phyloP scores from a whole-genome alignment of 2,113 vertebrate species.

The Micromys minutus region DNA sequence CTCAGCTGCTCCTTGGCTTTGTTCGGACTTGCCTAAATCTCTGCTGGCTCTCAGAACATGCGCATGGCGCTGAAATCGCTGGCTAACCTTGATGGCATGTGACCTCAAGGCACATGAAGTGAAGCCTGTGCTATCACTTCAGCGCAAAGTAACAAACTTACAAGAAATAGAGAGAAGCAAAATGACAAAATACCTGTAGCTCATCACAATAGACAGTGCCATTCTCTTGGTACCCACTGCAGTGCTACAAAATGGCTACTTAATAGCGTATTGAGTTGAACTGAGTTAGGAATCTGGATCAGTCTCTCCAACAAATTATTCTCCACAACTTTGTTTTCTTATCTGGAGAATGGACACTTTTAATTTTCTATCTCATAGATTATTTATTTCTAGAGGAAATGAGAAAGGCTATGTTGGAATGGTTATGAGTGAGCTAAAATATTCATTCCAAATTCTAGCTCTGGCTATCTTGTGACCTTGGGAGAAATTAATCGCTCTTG shows the following conservation, averaged over 20 bases:
- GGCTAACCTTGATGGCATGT: not conserved
- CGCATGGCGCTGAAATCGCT: not conserved
- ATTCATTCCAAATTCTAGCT: not conserved
- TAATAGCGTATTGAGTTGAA: not conserved
- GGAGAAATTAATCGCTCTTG: not conserved
- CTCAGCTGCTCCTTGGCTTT: not conserved
- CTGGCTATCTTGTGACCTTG: not conserved
- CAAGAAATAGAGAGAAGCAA: not conserved
- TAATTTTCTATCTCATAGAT: not conserved
- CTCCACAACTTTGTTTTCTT: conserved; percentile 21
- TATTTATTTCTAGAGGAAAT: not conserved
- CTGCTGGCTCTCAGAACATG: not conserved
- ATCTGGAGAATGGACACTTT: conserved; percentile 6
- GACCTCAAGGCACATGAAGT: not conserved
- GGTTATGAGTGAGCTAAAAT: not conserved
- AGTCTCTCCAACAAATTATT: not conserved
- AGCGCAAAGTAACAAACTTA: not conserved
- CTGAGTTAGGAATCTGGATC: not conserved
- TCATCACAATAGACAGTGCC: not conserved
- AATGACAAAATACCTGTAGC: not conserved
- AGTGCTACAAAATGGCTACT: not conserved
- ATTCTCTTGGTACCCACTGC: not conserved
- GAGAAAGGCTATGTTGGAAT: not conserved
- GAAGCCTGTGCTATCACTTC: not conserved
- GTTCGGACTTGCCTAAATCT: not conserved